Evolutionary conservation across 30 jellyfish, hydroid and myxozoan species (phyloP), one percentile per base, ranked within the genome.

Genomic region (Turritopsis rubra): DNA sequence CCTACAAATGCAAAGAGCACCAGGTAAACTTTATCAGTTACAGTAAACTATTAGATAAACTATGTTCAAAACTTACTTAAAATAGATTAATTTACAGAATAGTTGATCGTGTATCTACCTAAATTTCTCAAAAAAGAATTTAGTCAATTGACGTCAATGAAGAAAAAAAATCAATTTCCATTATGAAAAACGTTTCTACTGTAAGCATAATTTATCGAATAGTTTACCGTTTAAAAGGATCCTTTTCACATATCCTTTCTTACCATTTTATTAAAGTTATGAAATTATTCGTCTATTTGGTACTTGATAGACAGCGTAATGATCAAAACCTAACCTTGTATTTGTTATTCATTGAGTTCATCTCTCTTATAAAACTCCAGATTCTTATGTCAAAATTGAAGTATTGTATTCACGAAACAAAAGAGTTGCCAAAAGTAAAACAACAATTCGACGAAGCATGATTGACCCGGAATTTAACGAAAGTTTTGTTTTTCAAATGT

Each of bases 381-480:
- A 92, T 92, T 72, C 98, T 53, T 92, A 92, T 79, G 98, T 92
- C 85, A 92, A 92, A 81, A 91, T 92, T 41, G 96, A 92, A 88
- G 98, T 92, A 21, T 86, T 92, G 52, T 87, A 96, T 16, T 54
- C 95, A 25, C 91, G 89, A 66, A 96, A 96, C 29, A 87, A 84
- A 53, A 88, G 86, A 52, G 96, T 92, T 18, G 95, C 98, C 53
- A 92, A 88, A 71, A 92, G 98, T 89, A 92, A 92, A 84, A 92
- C 98, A 22, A 92, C 98, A 24, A 66, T 88, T 53, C 95, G 98
- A 30, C 86, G 95, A 21, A 91, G 88, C 73, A 92, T 92, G 98
- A 53, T 84, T 52, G 98, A 87, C 68, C 98, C 98, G n/a, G 98
- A 92, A 72, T 92, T 81, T 84, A 92, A 92, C 83, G 98, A 92